A percentile compares a stretch with the other conserved stretches of the same genome.
phyloP scores from a whole-genome alignment of 2,797 vertebrate species.

The Syndactyla subalaris region DNA sequence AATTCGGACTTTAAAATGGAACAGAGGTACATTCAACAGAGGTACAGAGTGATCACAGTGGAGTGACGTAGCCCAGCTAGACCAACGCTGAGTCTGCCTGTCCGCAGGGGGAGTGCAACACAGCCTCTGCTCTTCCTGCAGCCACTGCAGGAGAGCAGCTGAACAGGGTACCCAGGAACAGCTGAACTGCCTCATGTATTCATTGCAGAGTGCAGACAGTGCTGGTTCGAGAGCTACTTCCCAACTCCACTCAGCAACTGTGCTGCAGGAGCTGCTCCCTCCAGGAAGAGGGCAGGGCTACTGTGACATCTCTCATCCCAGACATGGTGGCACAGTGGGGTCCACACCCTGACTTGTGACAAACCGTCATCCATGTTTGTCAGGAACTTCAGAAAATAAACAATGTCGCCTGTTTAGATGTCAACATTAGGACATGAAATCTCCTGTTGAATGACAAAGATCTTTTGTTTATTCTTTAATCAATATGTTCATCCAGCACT shows the following conservation, averaged over 20 bases:
- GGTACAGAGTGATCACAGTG: neutral
- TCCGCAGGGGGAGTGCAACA: fast-evolving
- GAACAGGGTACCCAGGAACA: fast-evolving
- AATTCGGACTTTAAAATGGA: neutral
- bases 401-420: neutral
- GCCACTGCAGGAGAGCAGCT: neutral
- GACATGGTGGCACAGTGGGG: fast-evolving
- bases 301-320: neutral
- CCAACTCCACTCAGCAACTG: fast-evolving
- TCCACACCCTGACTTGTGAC: neutral
- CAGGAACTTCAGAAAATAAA: neutral
- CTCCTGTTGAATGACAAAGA: neutral
- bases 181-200: neutral
- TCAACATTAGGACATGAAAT: neutral
- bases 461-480: neutral
- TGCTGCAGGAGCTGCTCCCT: neutral
- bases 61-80: too few species aligned
- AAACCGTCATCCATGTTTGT: neutral
- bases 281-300: neutral
- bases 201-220: neutral
- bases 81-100: neutral
- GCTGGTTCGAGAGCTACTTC: neutral
- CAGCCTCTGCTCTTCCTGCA: neutral
- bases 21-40: neutral
- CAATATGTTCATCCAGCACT: neutral